Evolutionary conservation across 2,797 vertebrate genomes (phyloP).

Genomic region (Schizothorax lantsangensis): DNA sequence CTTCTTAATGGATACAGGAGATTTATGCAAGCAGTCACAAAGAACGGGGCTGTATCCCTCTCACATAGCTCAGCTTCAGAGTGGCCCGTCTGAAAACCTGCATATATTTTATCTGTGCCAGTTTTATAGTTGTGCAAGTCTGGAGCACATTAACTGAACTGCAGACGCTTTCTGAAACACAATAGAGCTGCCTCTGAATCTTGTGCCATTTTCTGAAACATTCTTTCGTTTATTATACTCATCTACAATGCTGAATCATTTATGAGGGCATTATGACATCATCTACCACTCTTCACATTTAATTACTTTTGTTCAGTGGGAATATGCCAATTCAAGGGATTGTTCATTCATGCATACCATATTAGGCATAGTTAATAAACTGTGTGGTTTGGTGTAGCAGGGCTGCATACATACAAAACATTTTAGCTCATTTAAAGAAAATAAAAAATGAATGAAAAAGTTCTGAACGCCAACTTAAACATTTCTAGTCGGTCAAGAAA

Average conservation of each 20-base stretch:
- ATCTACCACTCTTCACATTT: constrained; percentile 5
- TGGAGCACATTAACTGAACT: constrained; percentile 23
- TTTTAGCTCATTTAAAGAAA: neutral
- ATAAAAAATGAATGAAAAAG: no score
- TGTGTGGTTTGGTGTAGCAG: neutral
- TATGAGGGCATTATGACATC: constrained; percentile 34
- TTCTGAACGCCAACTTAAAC: no score
- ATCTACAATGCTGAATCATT: constrained; percentile 37
- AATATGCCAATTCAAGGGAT: constrained; percentile 4
- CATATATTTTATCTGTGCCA: constrained; percentile 27
- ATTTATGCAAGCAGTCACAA: constrained; percentile 56
- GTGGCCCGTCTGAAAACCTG: constrained; percentile 30
- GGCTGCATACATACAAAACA: neutral
- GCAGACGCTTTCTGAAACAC: constrained; percentile 13
- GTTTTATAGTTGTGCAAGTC: constrained; percentile 29
- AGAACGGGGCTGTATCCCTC: constrained; percentile 6
- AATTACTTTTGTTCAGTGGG: constrained; percentile 8
- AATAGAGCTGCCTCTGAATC: neutral
- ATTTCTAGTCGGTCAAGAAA: neutral
- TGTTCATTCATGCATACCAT: constrained; percentile 5
- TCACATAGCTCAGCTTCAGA: constrained; percentile 39
- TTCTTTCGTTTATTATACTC: constrained; percentile 11
- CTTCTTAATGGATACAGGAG: constrained; percentile 52
- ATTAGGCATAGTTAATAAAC: constrained; percentile 8
- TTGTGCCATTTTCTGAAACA: neutral